Evolutionary conservation across 2,113 vertebrate species (phyloP).

Genomic region (Henicopernis longicauda): DNA sequence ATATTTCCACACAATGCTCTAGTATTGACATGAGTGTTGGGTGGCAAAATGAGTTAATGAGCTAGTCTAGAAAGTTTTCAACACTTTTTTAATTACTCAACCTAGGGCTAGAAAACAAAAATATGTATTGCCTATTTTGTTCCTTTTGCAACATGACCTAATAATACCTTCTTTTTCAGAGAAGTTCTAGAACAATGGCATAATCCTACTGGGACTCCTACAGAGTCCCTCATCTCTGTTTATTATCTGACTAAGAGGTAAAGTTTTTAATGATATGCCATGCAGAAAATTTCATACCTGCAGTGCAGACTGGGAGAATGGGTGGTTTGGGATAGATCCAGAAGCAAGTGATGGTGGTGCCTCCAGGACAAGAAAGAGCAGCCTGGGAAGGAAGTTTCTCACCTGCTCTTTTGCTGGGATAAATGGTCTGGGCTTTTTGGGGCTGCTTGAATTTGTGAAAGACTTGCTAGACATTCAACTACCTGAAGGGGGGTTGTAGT

Average conservation of each 20-base stretch:
- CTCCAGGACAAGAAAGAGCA: neutral
- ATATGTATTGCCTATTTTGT: neutral
- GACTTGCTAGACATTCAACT: too few species aligned
- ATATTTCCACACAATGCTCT: neutral
- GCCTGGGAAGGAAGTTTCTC: neutral
- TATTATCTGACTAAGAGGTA: neutral
- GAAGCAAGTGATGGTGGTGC: neutral
- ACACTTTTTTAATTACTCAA: neutral
- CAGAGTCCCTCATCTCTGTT: neutral
- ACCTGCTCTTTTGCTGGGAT: neutral
- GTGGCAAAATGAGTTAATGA: neutral
- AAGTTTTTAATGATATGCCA: neutral
- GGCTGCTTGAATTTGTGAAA: neutral
- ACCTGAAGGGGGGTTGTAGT: too few species aligned
- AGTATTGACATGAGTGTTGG: neutral
- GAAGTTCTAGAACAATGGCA: neutral
- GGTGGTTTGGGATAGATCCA: neutral
- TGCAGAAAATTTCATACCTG: neutral
- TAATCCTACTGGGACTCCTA: neutral
- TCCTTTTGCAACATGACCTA: neutral
- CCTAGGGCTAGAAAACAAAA: neutral
- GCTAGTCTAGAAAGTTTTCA: neutral
- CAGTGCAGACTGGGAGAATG: neutral
- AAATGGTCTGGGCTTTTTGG: neutral
- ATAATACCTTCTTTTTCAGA: neutral